Percentiles rank a stretch among this genome's conserved stretches.
phyloP scores from a whole-genome alignment of 2,888 invertebrate genomes.

The Tetheella fluctuosa region DNA sequence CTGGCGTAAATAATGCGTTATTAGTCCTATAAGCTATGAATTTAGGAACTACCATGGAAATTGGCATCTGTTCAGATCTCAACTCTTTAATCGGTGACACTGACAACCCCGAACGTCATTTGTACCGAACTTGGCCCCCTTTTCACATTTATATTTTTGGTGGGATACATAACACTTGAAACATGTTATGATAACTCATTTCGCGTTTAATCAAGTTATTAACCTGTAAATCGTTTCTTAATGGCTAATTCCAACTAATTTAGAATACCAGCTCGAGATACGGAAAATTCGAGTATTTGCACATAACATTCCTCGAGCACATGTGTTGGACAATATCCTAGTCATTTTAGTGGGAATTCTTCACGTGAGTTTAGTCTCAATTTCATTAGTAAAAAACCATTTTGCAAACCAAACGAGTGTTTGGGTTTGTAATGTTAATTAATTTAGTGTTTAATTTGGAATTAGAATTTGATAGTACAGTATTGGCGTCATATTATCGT shows the following conservation, averaged over 20 bases:
- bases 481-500: background rate
- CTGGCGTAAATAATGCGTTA: too few species aligned
- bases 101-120: too few species aligned
- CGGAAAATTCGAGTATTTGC: background rate
- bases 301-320: background rate
- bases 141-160: too few species aligned
- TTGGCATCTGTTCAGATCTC: too few species aligned
- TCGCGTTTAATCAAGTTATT: background rate
- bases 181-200: background rate
- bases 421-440: background rate
- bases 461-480: background rate
- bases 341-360: background rate
- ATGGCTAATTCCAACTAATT: constrained; percentile 2
- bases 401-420: background rate
- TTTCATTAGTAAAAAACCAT: background rate
- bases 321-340: background rate
- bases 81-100: too few species aligned
- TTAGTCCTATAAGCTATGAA: too few species aligned
- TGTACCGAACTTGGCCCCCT: too few species aligned
- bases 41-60: too few species aligned
- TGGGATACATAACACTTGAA: background rate
- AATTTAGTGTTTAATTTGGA: background rate
- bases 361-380: background rate
- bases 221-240: constrained; percentile 5
- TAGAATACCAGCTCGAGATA: background rate